These are phyloP conservation scores for Volucella inanis DNA, from an alignment of 2,888 invertebrate species.

Conservation along the genomic window DNA sequence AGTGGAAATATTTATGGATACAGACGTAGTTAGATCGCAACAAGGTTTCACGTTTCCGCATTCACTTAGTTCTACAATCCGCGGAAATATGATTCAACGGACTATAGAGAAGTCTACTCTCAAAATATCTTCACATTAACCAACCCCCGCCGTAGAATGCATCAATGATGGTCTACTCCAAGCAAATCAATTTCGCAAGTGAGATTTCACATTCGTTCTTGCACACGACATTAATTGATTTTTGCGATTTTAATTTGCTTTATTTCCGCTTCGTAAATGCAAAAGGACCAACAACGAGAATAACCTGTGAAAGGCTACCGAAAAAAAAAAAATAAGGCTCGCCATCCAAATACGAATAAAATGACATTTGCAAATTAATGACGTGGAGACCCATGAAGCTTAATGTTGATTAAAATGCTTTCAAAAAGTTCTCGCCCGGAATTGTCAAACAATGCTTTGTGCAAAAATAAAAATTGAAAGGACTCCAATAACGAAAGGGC, in stretches of 20 bases:
- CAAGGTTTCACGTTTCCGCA: constrained; percentile 40
- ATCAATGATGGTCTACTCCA: constrained; percentile 21
- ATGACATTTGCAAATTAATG: constrained; percentile 74
- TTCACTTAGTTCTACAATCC: constrained; percentile 1
- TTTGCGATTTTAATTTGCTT: constrained; percentile 70
- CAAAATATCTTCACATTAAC: constrained; percentile 3
- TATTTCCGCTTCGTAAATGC: constrained; percentile 52
- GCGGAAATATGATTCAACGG: constrained; percentile 36
- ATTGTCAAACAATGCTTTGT: constrained; percentile 71
- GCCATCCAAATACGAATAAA: constrained; percentile 38
- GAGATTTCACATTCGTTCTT: constrained; percentile 48
- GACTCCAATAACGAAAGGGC: constrained; percentile 18
- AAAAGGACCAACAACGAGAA: constrained; percentile 14
- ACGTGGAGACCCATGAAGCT: constrained; percentile 74
- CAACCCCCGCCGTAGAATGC: not conserved
- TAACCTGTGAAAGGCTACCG: not conserved
- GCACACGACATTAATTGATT: constrained; percentile 70
- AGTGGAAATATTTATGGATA: constrained; percentile 72
- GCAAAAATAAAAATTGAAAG: constrained; percentile 67
- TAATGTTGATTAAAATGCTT: constrained; percentile 75
- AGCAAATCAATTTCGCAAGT: constrained; percentile 59
- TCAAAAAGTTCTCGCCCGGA: constrained; percentile 53
- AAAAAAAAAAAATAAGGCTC: not conserved
- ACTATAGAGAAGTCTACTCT: not conserved
- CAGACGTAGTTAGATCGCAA: constrained; percentile 38